A percentile compares a stretch with the other conserved stretches of the same genome.
phyloP scores from a whole-genome alignment of 2,113 vertebrate species.

The Hippocampus abdominalis region DNA sequence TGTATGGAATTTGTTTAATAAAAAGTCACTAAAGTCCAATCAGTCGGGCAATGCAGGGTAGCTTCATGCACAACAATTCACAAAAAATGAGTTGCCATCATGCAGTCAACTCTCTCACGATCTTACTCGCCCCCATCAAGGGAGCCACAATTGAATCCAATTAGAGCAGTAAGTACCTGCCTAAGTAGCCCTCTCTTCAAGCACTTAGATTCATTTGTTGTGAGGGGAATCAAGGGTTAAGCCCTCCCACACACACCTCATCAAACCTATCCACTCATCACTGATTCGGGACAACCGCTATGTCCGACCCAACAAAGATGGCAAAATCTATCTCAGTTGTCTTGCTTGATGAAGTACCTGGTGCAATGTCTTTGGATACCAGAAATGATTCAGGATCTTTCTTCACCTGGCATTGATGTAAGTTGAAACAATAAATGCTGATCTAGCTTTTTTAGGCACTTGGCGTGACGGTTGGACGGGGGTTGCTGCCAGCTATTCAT shows the following conservation, averaged over 20 bases:
- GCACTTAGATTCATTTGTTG: constrained; percentile 45
- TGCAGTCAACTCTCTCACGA: not conserved
- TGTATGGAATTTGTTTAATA: constrained; percentile 18
- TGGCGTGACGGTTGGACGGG: not conserved
- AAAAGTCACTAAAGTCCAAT: constrained; percentile 23
- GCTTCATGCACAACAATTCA: not conserved
- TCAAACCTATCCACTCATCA: constrained; percentile 16
- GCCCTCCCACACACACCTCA: not conserved
- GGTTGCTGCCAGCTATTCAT: not conserved
- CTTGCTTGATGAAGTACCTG: not conserved
- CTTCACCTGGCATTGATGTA: not conserved
- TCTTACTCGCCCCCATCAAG: constrained; percentile 18
- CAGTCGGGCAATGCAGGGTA: not conserved
- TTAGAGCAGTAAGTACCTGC: constrained; percentile 56
- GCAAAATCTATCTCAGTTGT: constrained; percentile 1
- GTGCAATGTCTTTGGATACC: not conserved
- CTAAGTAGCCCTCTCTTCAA: constrained; percentile 50
- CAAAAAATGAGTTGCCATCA: not conserved
- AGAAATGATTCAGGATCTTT: too few species aligned
- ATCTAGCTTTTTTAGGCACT: not conserved
- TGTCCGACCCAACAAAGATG: not conserved
- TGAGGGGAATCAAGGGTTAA: constrained; percentile 36
- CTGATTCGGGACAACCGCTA: constrained; percentile 13
- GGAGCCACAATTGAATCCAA: constrained; percentile 58
- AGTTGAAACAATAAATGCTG: not conserved